Evolutionary conservation across 2,797 vertebrate species (phyloP).

Genomic region (Pitangus sulphuratus): DNA sequence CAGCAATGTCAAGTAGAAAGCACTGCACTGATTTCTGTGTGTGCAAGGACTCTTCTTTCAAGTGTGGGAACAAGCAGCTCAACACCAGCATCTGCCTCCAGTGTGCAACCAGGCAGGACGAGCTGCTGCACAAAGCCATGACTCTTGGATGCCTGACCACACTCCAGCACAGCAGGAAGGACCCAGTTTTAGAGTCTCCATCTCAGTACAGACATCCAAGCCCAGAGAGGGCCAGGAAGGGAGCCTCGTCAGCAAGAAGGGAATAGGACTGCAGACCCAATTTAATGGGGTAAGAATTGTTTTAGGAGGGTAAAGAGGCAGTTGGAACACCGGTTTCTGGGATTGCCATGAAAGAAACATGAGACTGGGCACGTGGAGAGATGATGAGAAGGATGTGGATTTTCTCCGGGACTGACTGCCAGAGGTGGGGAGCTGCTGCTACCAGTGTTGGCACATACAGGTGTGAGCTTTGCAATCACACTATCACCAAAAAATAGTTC

Average conservation of each 20-base stretch:
- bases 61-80: neutral
- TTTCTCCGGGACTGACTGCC: neutral
- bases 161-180: neutral
- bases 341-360: neutral
- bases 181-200: neutral
- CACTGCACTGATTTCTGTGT: rapidly evolving
- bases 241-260: rapidly evolving
- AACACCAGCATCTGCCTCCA: neutral
- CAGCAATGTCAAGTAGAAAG: neutral
- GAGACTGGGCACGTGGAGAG: neutral
- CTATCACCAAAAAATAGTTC: neutral
- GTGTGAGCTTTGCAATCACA: neutral
- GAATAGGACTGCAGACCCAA: neutral
- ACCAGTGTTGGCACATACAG: rapidly evolving
- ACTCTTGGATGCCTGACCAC: neutral
- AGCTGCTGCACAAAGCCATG: rapidly evolving
- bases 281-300: neutral
- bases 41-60: neutral
- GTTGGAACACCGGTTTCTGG: neutral
- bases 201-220: neutral
- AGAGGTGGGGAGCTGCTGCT: neutral
- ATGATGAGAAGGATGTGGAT: neutral
- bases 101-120: neutral
- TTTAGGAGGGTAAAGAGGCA: neutral
- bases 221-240: neutral